These are phyloP conservation scores for Tribolium freemani DNA, from an alignment of 2,888 invertebrate genomes.

Conservation along the genomic window DNA sequence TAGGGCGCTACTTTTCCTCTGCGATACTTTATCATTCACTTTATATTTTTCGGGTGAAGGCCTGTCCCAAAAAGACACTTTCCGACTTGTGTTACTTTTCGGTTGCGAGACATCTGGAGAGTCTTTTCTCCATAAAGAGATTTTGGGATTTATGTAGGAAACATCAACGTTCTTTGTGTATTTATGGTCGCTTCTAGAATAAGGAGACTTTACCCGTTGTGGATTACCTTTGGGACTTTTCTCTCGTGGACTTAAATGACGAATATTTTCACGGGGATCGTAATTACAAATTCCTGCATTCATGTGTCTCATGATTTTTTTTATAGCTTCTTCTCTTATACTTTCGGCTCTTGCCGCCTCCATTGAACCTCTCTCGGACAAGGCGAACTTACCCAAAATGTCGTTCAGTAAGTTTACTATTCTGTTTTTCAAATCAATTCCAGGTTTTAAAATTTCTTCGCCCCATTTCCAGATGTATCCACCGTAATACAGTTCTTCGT, in stretches of 20 bases:
- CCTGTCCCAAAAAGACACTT: neutral
- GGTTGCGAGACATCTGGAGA: constrained; percentile 29
- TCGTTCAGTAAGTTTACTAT: constrained; percentile 59
- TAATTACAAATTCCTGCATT: constrained; percentile 44
- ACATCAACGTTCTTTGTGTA: constrained; percentile 46
- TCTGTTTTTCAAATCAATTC: constrained; percentile 63
- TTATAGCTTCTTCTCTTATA: constrained; percentile 29
- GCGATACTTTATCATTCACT: neutral
- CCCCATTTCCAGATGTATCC: constrained; percentile 61
- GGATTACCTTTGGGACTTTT: constrained; percentile 3
- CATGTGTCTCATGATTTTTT: constrained; percentile 47
- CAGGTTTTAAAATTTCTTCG: constrained; percentile 62
- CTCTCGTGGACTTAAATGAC: neutral
- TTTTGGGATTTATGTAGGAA: constrained; percentile 59
- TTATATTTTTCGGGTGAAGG: neutral
- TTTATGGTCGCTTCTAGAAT: constrained; percentile 1
- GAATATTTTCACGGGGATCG: constrained; percentile 28
- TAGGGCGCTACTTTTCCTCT: neutral
- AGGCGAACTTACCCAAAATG: constrained; percentile 46
- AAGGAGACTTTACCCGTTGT: neutral
- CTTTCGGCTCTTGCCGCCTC: neutral
- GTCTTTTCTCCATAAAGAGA: constrained; percentile 58
- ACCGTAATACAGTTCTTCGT: constrained; percentile 30
- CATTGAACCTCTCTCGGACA: neutral
- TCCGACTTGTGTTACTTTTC: neutral